phyloP scores from a whole-genome alignment of 2,888 invertebrate genomes.

The Lypha dubia region DNA sequence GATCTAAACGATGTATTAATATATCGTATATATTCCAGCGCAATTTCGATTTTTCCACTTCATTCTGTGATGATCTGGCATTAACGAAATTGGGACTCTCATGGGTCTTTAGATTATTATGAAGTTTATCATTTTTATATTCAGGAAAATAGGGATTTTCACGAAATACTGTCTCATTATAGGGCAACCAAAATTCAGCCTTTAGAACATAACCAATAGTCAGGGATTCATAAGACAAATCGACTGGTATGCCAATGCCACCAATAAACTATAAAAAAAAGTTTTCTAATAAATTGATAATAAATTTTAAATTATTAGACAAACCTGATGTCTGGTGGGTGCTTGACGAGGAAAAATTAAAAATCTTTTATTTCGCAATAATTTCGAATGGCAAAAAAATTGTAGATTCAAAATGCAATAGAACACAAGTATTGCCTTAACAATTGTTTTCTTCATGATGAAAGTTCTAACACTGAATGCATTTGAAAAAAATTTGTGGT shows the following conservation, averaged over 20 bases:
- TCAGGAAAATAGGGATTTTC: slow-evolving; percentile 79
- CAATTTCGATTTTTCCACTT: slow-evolving; percentile 67
- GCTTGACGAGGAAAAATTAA: slow-evolving; percentile 79
- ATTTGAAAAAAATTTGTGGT: background rate
- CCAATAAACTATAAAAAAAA: slow-evolving; percentile 77
- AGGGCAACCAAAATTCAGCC: slow-evolving; percentile 78
- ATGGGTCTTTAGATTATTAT: slow-evolving; percentile 22
- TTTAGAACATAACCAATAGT: slow-evolving; percentile 79
- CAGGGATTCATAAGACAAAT: slow-evolving; percentile 79
- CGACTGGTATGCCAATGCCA: slow-evolving; percentile 81
- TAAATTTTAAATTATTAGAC: too few species aligned
- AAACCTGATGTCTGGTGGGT: slow-evolving; percentile 79
- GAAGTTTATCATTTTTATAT: slow-evolving; percentile 73
- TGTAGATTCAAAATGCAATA: slow-evolving; percentile 37
- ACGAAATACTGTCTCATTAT: slow-evolving; percentile 78
- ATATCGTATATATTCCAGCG: slow-evolving; percentile 78
- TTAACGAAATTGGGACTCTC: slow-evolving; percentile 50
- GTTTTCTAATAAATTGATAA: background rate
- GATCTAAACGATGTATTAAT: slow-evolving; percentile 75
- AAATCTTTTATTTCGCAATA: slow-evolving; percentile 75
- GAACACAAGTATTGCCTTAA: background rate
- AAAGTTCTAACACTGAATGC: slow-evolving; percentile 14
- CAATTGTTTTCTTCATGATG: slow-evolving; percentile 29
- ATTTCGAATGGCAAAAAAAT: background rate
- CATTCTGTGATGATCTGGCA: slow-evolving; percentile 27